phyloP scores from a whole-genome alignment of 1,140 invertebrate species.

The Halesus radiatus region DNA sequence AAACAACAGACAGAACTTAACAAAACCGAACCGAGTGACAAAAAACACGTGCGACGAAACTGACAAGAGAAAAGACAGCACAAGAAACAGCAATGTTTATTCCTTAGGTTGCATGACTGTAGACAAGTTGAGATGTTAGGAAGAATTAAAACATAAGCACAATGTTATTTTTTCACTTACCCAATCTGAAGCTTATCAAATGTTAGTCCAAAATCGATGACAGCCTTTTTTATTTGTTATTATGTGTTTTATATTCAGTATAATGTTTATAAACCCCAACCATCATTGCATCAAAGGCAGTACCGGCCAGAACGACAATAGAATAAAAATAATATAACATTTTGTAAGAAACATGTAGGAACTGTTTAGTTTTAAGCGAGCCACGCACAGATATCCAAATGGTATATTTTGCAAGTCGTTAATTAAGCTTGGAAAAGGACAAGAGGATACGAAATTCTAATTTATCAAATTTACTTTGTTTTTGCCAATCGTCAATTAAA shows the following conservation, averaged over 20 bases:
- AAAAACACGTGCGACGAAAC: conserved; percentile 27
- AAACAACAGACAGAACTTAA: neutral
- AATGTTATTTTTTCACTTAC: conserved; percentile 6
- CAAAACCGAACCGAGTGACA: neutral
- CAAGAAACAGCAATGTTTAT: neutral
- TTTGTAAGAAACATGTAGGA: no score
- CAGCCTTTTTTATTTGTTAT: neutral
- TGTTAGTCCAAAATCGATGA: neutral
- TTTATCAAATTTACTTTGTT: no score
- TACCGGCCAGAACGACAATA: conserved; percentile 21
- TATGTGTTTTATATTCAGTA: neutral
- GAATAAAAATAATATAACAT: conserved; percentile 10
- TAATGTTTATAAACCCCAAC: neutral
- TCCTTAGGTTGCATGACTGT: conserved; percentile 41
- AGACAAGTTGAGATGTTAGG: neutral
- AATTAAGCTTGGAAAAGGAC: no score
- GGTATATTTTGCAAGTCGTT: no score
- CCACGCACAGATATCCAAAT: no score
- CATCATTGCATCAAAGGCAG: neutral
- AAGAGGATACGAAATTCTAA: no score
- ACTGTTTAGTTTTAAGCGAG: no score
- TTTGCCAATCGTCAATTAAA: no score
- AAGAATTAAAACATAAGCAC: neutral
- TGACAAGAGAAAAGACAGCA: conserved; percentile 1
- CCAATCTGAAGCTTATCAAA: neutral